A percentile compares a stretch with the other conserved stretches of the same genome.
Conservation (phyloP, 2,113 vertebrate species). For the Motacilla tschutschensis region DNA sequence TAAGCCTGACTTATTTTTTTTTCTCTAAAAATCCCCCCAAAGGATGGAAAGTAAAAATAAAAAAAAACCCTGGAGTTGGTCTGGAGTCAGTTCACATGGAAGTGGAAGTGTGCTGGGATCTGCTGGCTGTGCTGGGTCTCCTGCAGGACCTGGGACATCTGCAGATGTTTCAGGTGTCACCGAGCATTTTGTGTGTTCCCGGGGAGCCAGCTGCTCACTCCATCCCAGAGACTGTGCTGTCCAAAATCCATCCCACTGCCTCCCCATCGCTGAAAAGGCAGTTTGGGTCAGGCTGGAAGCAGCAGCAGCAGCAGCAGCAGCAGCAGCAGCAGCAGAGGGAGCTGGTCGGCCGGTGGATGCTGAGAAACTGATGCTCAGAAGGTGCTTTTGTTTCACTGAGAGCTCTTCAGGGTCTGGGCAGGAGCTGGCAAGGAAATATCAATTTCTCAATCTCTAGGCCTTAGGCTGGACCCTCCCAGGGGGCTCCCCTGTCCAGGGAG, state of each 20-base stretch:
- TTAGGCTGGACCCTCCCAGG: too few species aligned
- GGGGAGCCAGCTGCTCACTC: background rate
- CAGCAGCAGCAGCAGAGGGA: conserved; percentile 58
- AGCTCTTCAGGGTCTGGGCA: background rate
- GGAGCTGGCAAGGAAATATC: background rate
- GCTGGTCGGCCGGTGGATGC: background rate
- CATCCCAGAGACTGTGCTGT: too few species aligned
- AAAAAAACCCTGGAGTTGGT: background rate
- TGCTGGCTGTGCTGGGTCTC: background rate
- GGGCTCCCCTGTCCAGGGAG: too few species aligned
- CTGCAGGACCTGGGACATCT: background rate
- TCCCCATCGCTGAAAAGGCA: background rate
- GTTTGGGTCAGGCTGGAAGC: background rate
- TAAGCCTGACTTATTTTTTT: background rate
- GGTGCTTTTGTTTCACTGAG: background rate
- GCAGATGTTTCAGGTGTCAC: background rate
- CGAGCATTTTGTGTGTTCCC: background rate
- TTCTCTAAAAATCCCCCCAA: background rate
- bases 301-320: conserved; percentile 33
- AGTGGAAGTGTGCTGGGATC: background rate
- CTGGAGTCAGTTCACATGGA: background rate
- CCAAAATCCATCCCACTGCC: background rate
- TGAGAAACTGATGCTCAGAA: background rate
- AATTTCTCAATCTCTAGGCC: too few species aligned
- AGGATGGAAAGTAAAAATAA: background rate